Percentiles rank a stretch among this genome's conserved stretches.
Conservation (phyloP, 2,888 invertebrate genomes). For the Agonum fuliginosum region DNA sequence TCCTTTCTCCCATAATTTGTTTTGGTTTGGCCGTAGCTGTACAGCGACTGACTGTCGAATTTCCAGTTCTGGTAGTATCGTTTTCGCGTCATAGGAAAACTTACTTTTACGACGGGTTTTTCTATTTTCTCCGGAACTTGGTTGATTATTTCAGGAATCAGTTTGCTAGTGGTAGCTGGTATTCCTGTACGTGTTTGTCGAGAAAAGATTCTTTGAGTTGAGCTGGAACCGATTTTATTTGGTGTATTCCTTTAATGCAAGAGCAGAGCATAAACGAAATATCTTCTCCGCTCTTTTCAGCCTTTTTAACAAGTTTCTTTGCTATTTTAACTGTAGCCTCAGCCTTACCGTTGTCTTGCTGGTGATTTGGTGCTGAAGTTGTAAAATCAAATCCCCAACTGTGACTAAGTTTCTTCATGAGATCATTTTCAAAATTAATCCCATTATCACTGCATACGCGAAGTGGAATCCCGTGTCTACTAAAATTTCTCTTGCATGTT, state of each 20-base stretch:
- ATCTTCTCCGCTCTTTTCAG: constrained; percentile 55
- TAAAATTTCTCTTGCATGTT: neutral
- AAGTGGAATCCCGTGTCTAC: constrained; percentile 3
- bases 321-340: constrained; percentile 62
- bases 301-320: constrained; percentile 62
- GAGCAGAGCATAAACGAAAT: constrained; percentile 61
- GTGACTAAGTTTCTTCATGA: constrained; percentile 60
- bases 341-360: neutral
- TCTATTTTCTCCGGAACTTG: constrained; percentile 20
- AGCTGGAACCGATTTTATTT: constrained; percentile 62
- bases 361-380: constrained; percentile 62
- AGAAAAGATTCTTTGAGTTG: constrained; percentile 61
- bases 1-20: neutral
- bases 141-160: neutral
- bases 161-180: constrained; percentile 8
- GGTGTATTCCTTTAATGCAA: constrained; percentile 64
- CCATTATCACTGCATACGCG: constrained; percentile 1
- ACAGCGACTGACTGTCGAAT: constrained; percentile 12
- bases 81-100: neutral
- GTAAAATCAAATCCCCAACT: constrained; percentile 63
- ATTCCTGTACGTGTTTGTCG: constrained; percentile 56
- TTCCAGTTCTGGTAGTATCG: neutral
- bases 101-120: neutral
- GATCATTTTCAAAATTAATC: constrained; percentile 24
- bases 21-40: neutral